Percentiles rank a stretch among this genome's conserved stretches.
Evolutionary conservation across 2,888 invertebrate genomes (phyloP).

Genomic region (Seladonia tumulorum): DNA sequence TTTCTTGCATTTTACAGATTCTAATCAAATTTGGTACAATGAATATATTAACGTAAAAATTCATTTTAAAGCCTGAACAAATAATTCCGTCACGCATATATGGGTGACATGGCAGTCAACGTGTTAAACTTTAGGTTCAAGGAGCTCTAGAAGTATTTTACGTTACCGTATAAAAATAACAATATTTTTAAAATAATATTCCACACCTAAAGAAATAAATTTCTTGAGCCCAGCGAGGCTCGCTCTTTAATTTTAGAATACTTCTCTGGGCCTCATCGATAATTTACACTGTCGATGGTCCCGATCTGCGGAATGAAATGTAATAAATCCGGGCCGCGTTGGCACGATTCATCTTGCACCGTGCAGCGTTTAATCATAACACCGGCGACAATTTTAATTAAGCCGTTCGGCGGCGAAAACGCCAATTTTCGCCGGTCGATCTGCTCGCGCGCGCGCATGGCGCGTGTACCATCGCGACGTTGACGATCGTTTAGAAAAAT

Average conservation of each 20-base stretch:
- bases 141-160: too few relatives aligned
- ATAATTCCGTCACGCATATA: too few relatives aligned
- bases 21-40: too few relatives aligned
- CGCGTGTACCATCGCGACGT: neutral
- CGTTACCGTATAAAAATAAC: too few relatives aligned
- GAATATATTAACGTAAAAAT: too few relatives aligned
- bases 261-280: neutral
- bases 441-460: neutral
- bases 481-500: slow-evolving; percentile 10
- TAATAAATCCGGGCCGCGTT: neutral
- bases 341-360: neutral
- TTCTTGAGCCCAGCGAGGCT: neutral
- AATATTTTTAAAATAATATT: too few relatives aligned
- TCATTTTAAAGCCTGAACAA: too few relatives aligned
- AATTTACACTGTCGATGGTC: slow-evolving; percentile 1
- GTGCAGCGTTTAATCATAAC: neutral
- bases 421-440: neutral
- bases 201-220: too few relatives aligned
- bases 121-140: too few relatives aligned
- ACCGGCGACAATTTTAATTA: slow-evolving; percentile 18
- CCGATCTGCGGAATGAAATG: neutral
- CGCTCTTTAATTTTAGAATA: neutral
- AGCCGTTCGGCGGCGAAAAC: slow-evolving; percentile 12
- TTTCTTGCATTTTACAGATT: too few relatives aligned
- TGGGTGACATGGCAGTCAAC: too few relatives aligned